phyloP scores from a whole-genome alignment of 1,140 invertebrate species.

The Camponotus vicinus region DNA sequence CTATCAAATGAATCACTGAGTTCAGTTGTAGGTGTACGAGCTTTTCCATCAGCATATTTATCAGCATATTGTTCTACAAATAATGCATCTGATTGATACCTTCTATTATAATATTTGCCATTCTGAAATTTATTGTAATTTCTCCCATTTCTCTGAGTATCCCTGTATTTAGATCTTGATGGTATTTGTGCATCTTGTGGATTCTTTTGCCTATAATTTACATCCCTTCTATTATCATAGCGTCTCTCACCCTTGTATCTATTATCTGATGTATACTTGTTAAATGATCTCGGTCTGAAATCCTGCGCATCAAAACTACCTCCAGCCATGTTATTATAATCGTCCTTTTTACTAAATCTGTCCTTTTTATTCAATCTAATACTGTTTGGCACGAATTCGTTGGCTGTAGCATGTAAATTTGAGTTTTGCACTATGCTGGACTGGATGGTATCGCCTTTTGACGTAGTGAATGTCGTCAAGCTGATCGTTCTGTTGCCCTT shows the following conservation, averaged over 20 bases:
- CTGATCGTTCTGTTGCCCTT: neutral
- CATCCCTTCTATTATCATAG: conserved; percentile 67
- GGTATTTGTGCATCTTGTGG: conserved; percentile 45
- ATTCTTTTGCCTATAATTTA: conserved; percentile 63
- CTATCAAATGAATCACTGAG: neutral
- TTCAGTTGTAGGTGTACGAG: neutral
- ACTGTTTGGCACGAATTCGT: conserved; percentile 73
- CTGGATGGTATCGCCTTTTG: neutral
- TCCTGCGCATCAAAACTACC: neutral
- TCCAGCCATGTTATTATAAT: neutral
- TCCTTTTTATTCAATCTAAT: neutral
- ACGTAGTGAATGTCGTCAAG: conserved; percentile 6
- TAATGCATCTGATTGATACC: conserved; percentile 58
- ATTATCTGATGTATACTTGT: conserved; percentile 1
- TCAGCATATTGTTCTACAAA: conserved; percentile 30
- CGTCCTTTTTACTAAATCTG: neutral
- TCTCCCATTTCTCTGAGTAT: conserved; percentile 59
- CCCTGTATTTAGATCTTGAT: conserved; percentile 43
- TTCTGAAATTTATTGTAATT: conserved; percentile 74
- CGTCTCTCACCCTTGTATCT: conserved; percentile 63
- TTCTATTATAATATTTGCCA: conserved; percentile 69
- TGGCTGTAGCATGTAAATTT: conserved; percentile 77
- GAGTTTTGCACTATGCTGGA: conserved; percentile 66
- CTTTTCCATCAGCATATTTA: conserved; percentile 19
- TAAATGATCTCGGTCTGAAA: neutral